Conservation (phyloP, 2,888 invertebrate species). For the Spialia ferax region DNA sequence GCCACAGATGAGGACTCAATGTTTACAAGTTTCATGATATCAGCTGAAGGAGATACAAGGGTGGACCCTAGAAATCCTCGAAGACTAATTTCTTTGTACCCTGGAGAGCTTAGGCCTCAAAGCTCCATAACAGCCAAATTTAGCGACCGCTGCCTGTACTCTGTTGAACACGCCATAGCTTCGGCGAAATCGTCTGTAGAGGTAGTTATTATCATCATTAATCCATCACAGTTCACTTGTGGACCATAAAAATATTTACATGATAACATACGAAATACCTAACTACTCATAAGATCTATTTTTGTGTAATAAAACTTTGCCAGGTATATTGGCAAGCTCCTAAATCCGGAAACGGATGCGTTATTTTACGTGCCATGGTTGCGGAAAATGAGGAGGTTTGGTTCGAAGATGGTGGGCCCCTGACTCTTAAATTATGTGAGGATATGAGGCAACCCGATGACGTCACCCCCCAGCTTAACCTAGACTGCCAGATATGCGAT, state of each 20-base stretch:
- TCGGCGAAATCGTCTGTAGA: constrained; percentile 66
- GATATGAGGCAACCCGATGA: constrained; percentile 78
- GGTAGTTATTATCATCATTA: constrained; percentile 45
- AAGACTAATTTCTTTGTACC: constrained; percentile 58
- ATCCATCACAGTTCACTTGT: too few species aligned
- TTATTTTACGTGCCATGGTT: constrained; percentile 76
- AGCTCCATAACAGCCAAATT: constrained; percentile 62
- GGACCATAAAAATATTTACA: too few species aligned
- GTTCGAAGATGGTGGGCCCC: constrained; percentile 74
- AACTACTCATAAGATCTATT: background rate
- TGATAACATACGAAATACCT: background rate
- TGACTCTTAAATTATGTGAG: constrained; percentile 70
- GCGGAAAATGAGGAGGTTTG: constrained; percentile 71
- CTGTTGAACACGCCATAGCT: constrained; percentile 70
- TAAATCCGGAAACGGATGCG: constrained; percentile 71
- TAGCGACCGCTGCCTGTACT: constrained; percentile 72
- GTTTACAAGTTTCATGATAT: constrained; percentile 76
- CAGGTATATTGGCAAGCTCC: constrained; percentile 81
- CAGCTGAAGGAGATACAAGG: constrained; percentile 72
- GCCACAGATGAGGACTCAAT: constrained; percentile 67
- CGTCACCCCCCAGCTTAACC: constrained; percentile 67
- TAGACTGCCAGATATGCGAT: constrained; percentile 72
- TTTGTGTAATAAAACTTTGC: background rate
- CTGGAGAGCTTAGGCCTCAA: constrained; percentile 69
- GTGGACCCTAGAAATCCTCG: constrained; percentile 71